Evolutionary conservation across 2,797 vertebrate genomes (phyloP).

Genomic region (Enteromius thamalakanensis): DNA sequence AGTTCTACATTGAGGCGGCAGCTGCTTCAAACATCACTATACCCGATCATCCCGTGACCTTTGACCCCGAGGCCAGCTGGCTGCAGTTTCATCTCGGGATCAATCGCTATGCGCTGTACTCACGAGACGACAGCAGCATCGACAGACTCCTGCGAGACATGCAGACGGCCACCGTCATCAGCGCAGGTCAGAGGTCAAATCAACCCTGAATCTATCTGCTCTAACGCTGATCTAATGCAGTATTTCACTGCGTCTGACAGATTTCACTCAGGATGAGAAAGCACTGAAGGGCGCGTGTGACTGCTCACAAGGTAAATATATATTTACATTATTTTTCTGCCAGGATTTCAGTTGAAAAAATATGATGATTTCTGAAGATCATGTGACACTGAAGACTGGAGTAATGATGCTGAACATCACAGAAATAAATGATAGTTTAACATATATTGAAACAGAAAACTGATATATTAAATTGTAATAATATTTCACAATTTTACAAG

Average conservation of each 20-base stretch:
- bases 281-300: conserved; percentile 92
- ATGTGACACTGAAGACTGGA: conserved; percentile 7
- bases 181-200: conserved; percentile 73
- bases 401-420: not conserved
- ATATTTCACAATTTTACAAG: not conserved
- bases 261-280: conserved; percentile 96
- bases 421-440: not conserved
- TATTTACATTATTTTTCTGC: not conserved
- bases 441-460: not conserved
- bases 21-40: conserved; percentile 71
- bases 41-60: conserved; percentile 68
- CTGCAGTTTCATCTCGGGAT: conserved; percentile 93
- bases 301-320: conserved; percentile 76
- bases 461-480: not conserved
- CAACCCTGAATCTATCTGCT: not conserved
- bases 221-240: not conserved
- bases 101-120: conserved; percentile 85
- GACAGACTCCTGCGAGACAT: conserved; percentile 82
- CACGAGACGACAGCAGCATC: conserved; percentile 76
- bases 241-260: conserved; percentile 71
- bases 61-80: conserved; percentile 85
- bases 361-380: not conserved
- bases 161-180: conserved; percentile 73
- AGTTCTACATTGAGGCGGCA: conserved; percentile 70
- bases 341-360: not conserved